These are phyloP conservation scores for Mesitornis unicolor DNA, from an alignment of 2,113 vertebrate genomes.

Conservation along the genomic window DNA sequence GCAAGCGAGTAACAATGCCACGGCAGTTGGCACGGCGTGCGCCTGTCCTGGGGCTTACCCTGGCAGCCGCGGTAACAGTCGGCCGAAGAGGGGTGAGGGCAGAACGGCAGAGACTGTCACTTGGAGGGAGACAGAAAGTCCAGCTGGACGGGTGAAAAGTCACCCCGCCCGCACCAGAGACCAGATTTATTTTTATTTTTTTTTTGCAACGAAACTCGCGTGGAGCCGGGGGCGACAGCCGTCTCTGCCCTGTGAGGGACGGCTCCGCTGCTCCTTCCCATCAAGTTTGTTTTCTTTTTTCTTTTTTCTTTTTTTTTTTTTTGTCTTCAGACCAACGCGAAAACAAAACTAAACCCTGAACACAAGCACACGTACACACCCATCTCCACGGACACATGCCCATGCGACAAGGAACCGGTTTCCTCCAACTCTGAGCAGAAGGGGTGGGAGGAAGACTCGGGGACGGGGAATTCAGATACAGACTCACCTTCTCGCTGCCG, in stretches of 20 bases:
- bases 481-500: constrained; percentile 51
- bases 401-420: background rate
- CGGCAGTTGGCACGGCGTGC: background rate
- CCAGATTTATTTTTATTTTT: no score
- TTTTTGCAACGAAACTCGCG: background rate
- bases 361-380: background rate
- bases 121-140: background rate
- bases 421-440: background rate
- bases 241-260: background rate
- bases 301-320: background rate
- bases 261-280: background rate
- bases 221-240: background rate
- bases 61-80: no score
- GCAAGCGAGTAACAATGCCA: background rate
- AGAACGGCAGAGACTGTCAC: background rate
- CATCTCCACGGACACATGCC: background rate
- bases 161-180: background rate
- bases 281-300: background rate
- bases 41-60: background rate
- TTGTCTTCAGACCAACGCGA: background rate
- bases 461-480: background rate
- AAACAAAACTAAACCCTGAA: background rate
- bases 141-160: background rate
- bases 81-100: background rate
- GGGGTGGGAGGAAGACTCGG: background rate